A percentile compares a stretch with the other conserved stretches of the same genome.
phyloP scores from a whole-genome alignment of 2,797 vertebrate species.

The Champsocephalus esox region DNA sequence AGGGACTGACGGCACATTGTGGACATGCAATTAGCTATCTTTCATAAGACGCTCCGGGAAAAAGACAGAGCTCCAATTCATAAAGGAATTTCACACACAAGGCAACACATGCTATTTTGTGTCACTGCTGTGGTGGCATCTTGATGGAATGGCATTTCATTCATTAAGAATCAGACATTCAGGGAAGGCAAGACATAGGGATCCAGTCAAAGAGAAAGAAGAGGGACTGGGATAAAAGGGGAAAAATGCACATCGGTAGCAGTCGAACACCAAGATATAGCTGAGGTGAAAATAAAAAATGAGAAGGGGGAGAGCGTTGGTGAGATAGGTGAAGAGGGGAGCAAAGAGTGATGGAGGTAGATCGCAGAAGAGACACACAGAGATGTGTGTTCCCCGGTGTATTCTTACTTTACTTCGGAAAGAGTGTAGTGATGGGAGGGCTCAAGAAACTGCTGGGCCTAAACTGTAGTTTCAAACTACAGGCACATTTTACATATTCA shows the following conservation, averaged over 20 bases:
- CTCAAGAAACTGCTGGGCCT: slow-evolving; percentile 36
- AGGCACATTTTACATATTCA: slow-evolving; percentile 52
- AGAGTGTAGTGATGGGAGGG: slow-evolving; percentile 45
- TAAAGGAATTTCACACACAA: slow-evolving; percentile 78
- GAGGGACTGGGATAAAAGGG: slow-evolving; percentile 50
- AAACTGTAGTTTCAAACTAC: slow-evolving; percentile 62
- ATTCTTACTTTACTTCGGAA: slow-evolving; percentile 61
- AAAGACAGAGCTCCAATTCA: slow-evolving; percentile 74
- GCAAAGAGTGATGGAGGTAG: slow-evolving; percentile 63
- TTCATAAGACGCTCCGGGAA: slow-evolving; percentile 76
- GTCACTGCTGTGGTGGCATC: slow-evolving; percentile 74
- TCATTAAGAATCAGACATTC: slow-evolving; percentile 77
- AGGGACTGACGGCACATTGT: slow-evolving; percentile 76
- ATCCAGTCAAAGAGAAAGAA: slow-evolving; percentile 59
- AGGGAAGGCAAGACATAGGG: slow-evolving; percentile 63
- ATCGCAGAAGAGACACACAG: slow-evolving; percentile 45
- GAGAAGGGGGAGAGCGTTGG: slow-evolving; percentile 39
- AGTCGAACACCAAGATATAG: slow-evolving; percentile 54
- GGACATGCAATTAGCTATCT: slow-evolving; percentile 84
- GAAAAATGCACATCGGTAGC: slow-evolving; percentile 37
- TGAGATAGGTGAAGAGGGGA: slow-evolving; percentile 54
- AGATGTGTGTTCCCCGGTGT: slow-evolving; percentile 51
- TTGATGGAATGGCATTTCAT: slow-evolving; percentile 81
- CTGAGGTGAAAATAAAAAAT: slow-evolving; percentile 68
- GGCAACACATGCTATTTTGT: slow-evolving; percentile 80